phyloP scores from a whole-genome alignment of 2,797 vertebrate genomes.

The Premnoplex brunnescens region DNA sequence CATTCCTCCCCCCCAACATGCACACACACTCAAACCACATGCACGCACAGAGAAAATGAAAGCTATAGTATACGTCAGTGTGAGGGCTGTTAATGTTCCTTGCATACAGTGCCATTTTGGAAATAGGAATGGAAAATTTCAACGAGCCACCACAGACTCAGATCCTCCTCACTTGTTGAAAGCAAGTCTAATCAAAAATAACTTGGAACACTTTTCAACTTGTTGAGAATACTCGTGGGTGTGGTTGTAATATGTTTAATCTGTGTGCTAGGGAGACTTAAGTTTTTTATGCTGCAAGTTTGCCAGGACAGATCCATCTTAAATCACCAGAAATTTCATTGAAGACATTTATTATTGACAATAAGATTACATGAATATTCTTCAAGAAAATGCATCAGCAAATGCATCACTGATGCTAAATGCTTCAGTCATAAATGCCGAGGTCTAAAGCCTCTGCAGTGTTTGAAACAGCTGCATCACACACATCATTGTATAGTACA shows the following conservation, averaged over 20 bases:
- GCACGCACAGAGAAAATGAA: neutral
- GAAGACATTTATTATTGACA: neutral
- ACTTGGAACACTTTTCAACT: conserved; percentile 41
- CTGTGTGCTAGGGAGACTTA: neutral
- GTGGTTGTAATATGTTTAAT: conserved; percentile 11
- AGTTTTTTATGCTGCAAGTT: neutral
- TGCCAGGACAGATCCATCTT: neutral
- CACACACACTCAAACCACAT: neutral
- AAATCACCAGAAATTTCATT: neutral
- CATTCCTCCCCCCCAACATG: fast-evolving
- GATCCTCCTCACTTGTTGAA: neutral
- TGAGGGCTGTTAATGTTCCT: neutral
- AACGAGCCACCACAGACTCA: neutral
- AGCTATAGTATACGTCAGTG: neutral
- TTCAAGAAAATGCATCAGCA: neutral
- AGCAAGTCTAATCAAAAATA: conserved; percentile 51
- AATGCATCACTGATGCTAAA: neutral
- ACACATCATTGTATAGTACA: neutral
- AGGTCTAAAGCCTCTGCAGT: neutral
- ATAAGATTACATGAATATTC: neutral
- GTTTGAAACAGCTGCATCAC: neutral
- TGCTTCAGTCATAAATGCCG: neutral
- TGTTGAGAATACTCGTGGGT: conserved; percentile 50
- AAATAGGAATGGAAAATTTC: conserved; percentile 22
- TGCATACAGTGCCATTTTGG: neutral